Evolutionary conservation across 2,797 vertebrate genomes (phyloP), one percentile per base, ranked within the genome.

Genomic region (Synaphobranchus kaupii): DNA sequence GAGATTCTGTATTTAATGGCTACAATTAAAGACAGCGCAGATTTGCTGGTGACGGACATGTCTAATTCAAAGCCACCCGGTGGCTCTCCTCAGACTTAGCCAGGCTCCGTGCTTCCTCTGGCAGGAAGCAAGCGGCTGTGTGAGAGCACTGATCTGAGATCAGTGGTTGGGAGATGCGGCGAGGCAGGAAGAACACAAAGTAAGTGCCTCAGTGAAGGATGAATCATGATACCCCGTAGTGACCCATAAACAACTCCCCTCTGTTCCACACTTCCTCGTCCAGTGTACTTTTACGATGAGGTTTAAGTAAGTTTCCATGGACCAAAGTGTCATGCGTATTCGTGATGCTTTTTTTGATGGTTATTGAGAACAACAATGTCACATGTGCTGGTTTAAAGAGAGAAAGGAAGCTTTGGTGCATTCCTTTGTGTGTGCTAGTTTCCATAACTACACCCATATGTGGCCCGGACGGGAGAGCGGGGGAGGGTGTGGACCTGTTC

Each of bases 101-200:
- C 71, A 76, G 15, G 34, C 39, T 78, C 1, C 73, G 1, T 47
- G 17, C 39, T 78, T 78, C 73, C 73, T 78, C 52, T 58, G n/a
- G 15, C 50, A 83, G 82, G 82, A 83, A 83, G 28, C 54, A 25
- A 56, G 15, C 12, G 3, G 4, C 47, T 50, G 82, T 31, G 8
- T 56, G 50, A 82, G 68, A 28, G 48, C 22, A 52, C 82, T 83
- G 82, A 83, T 83, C 82, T 83, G 50, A 83, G 47, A 58, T 83
- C 50, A 13, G 82, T 56, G 82, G 82, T 12, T 56, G 12, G 17
- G 52, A 58, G 12, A 52, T n/a, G 48, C 25, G 1, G 3, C 25
- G 13, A 25, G 47, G 20, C 20, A 48, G 78, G 39, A 81, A 50
- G 78, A 50, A 22, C 44, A 47, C 44, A 50, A 22, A 7, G 76